Evolutionary conservation across 2,888 invertebrate species (phyloP).

Genomic region (Drosophila borborema): DNA sequence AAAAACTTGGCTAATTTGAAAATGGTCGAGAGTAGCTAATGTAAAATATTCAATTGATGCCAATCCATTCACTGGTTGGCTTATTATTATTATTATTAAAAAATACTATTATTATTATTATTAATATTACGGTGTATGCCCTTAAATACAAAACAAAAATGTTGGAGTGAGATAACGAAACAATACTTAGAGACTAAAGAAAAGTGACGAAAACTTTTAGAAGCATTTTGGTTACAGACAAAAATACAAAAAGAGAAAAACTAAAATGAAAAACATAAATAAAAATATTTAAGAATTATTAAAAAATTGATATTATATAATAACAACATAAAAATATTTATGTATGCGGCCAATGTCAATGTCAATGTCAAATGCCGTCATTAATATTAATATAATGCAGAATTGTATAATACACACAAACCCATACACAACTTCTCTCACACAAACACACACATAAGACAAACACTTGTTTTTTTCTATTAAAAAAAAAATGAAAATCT

Average conservation of each 20-base stretch:
- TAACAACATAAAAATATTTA: slow-evolving; percentile 61
- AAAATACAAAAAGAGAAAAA: slow-evolving; percentile 3
- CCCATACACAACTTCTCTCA: slow-evolving; percentile 18
- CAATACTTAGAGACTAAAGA: slow-evolving; percentile 84
- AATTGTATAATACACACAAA: slow-evolving; percentile 64
- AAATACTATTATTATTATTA: slow-evolving; percentile 8
- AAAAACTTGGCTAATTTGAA: slow-evolving; percentile 57
- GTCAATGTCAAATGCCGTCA: slow-evolving; percentile 63
- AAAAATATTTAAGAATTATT: slow-evolving; percentile 71
- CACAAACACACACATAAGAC: slow-evolving; percentile 23
- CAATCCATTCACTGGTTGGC: slow-evolving; percentile 32
- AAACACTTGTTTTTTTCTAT: slow-evolving; percentile 74
- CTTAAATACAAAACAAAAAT: slow-evolving; percentile 78
- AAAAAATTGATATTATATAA: slow-evolving; percentile 69
- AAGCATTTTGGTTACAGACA: slow-evolving; percentile 73
- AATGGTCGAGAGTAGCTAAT: slow-evolving; percentile 76
- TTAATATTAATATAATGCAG: slow-evolving; percentile 58
- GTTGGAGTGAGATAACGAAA: slow-evolving; percentile 85
- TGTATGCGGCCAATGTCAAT: slow-evolving; percentile 62
- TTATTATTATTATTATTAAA: slow-evolving; percentile 7
- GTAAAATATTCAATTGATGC: slow-evolving; percentile 66
- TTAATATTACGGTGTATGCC: slow-evolving; percentile 62
- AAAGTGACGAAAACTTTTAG: slow-evolving; percentile 77
- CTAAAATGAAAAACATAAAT: neutral
- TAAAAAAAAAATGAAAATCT: slow-evolving; percentile 43